Conservation (phyloP, 2,888 invertebrate genomes). For the Eupithecia exiguata region DNA sequence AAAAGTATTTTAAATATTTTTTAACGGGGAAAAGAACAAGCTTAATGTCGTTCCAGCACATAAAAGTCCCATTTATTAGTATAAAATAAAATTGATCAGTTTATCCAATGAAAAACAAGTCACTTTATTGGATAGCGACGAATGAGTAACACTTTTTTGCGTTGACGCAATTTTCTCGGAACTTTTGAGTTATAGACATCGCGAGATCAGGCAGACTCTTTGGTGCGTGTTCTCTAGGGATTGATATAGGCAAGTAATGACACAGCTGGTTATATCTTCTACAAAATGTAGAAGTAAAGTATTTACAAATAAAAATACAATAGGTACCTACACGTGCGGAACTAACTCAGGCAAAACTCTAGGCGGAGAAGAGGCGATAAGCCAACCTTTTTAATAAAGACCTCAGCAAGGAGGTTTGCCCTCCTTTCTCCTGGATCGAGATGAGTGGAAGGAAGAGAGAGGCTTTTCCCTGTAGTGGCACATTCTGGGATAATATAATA, state of each 20-base stretch:
- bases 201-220: not conserved
- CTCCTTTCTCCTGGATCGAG: too few relatives aligned
- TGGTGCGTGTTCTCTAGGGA: conserved; percentile 2
- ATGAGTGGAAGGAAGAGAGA: too few relatives aligned
- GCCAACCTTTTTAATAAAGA: too few relatives aligned
- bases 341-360: too few relatives aligned
- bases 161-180: conserved; percentile 13
- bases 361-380: too few relatives aligned
- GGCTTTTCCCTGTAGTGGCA: too few relatives aligned
- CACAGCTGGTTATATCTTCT: not conserved
- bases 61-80: conserved; percentile 8
- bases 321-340: too few relatives aligned
- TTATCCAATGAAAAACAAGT: conserved; percentile 1
- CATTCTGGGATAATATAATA: too few relatives aligned
- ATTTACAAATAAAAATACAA: too few relatives aligned
- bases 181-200: not conserved
- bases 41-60: conserved; percentile 5
- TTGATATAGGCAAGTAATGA: not conserved
- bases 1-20: conserved; percentile 2
- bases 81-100: conserved; percentile 3
- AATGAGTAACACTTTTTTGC: conserved; percentile 11
- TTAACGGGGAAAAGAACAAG: conserved; percentile 3
- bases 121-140: conserved; percentile 12
- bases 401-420: too few relatives aligned
- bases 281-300: too few relatives aligned